Base-by-base conservation (phyloP, 2,888 invertebrate species). In the Drosophila hawaiiensis region DNA sequence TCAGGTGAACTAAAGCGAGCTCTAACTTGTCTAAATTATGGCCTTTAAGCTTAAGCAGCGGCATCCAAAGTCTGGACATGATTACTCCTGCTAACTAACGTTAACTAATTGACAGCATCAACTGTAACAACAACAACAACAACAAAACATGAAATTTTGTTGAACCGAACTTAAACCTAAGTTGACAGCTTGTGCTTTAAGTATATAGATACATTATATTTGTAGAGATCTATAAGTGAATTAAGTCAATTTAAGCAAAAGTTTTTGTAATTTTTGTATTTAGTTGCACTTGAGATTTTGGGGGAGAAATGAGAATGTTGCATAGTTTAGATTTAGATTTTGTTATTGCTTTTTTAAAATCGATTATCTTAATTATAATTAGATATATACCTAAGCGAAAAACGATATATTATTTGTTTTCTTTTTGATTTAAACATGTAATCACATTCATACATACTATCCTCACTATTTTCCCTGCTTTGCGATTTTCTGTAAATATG, bases 341-440 rank as follows among this genome's bases (percentile, higher is more conserved):
- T 87, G 78, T 83, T 88, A 73, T 73, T 67, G 55, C 54, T 80
- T 73, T 73, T 68, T 63, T 43, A 52, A 55, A 47, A 49, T 66
- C 52, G 53, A 59, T 65, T 64, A 65, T 33, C 35, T 9, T 74
- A 65, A 60, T 67, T 78, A 54, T 60, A 29, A 41, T 71, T 69
- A 37, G 68, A 41, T 58, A 68, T 49, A 68, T 72, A 61, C 35
- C 58, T 71, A 60, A 66, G 73, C 50, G n/a, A 50, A 28, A 16
- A 47, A 50, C 12, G 19, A 29, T 37, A 37, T 41, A n/a, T 29
- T 28, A 31, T 31, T 29, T 53, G 19, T n/a, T 49, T 47, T 70
- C 39, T 29, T 52, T 62, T 72, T 64, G 54, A 53, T 67, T 67
- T 62, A 39, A 58, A 14, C 39, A 47, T 22, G 7, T 12, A 22